Percentiles rank a stretch among this genome's conserved stretches.
Evolutionary conservation across 2,888 invertebrate species (phyloP).

Genomic region (Epinotia demarniana): DNA sequence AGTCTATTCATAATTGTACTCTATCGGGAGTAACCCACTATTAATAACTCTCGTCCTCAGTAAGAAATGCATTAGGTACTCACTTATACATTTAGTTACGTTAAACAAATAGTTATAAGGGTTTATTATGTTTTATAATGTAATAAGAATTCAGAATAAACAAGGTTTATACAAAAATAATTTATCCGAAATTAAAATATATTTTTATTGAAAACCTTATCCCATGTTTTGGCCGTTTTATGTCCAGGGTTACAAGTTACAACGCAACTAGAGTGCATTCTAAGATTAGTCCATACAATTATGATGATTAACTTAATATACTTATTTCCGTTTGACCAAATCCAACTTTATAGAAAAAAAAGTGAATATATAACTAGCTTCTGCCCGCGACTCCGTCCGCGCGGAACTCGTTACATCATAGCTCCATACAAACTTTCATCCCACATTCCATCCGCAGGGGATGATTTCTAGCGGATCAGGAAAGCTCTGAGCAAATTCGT

Average conservation of each 20-base stretch:
- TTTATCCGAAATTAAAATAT: slow-evolving; percentile 8
- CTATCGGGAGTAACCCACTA: neutral
- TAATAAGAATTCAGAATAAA: neutral
- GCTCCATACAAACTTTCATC: too few species aligned
- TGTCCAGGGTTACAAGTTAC: neutral
- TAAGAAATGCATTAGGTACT: neutral
- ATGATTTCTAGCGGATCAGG: too few species aligned
- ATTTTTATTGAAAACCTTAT: slow-evolving; percentile 5
- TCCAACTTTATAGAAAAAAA: too few species aligned
- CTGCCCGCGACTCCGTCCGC: too few species aligned
- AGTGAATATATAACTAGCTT: too few species aligned
- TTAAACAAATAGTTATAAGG: neutral
- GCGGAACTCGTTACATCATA: too few species aligned
- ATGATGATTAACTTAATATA: too few species aligned
- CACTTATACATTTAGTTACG: neutral
- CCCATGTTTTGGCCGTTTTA: neutral
- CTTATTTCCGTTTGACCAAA: too few species aligned
- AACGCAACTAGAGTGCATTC: neutral
- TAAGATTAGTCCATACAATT: too few species aligned
- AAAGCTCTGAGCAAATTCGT: too few species aligned
- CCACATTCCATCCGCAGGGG: too few species aligned
- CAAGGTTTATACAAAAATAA: slow-evolving; percentile 7
- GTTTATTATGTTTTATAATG: neutral
- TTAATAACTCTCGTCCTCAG: neutral
- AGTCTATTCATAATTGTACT: neutral